Conservation (phyloP, 2,113 vertebrate genomes). For the Gadus chalcogrammus region DNA sequence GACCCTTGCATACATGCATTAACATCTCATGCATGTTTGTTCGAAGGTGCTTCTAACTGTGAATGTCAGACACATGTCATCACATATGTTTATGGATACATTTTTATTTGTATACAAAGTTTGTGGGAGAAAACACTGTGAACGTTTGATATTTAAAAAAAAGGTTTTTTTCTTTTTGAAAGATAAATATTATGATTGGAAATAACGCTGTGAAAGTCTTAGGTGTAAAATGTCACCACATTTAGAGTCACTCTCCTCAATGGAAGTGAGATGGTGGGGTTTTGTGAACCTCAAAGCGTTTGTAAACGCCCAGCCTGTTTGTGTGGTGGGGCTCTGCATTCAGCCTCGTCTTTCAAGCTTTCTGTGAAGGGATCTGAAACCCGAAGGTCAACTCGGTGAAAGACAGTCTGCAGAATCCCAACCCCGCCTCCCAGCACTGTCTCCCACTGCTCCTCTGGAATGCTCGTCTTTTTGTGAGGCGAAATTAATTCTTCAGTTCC, state of each 20-base stretch:
- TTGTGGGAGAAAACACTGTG: neutral
- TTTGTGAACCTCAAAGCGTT: neutral
- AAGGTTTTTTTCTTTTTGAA: neutral
- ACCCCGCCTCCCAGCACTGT: too few relatives aligned
- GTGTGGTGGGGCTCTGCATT: neutral
- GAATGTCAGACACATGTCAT: too few relatives aligned
- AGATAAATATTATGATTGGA: too few relatives aligned
- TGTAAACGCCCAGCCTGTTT: neutral
- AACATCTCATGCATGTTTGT: too few relatives aligned
- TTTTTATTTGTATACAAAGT: too few relatives aligned
- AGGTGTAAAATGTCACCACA: neutral
- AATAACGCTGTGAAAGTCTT: neutral
- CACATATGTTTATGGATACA: neutral
- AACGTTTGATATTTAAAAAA: neutral
- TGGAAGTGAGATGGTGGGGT: neutral
- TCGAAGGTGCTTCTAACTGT: too few relatives aligned
- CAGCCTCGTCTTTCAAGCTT: neutral
- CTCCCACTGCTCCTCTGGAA: too few relatives aligned
- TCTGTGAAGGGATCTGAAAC: constrained; percentile 4
- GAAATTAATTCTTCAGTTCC: too few relatives aligned
- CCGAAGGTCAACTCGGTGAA: constrained; percentile 28
- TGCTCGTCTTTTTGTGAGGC: too few relatives aligned
- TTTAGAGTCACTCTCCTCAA: neutral
- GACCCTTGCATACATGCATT: too few relatives aligned
- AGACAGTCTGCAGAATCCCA: constrained; percentile 10